Percentiles rank a stretch among this genome's conserved stretches.
These are phyloP conservation scores for Gila orcuttii DNA, from an alignment of 2,113 vertebrate genomes.

Conservation along the genomic window DNA sequence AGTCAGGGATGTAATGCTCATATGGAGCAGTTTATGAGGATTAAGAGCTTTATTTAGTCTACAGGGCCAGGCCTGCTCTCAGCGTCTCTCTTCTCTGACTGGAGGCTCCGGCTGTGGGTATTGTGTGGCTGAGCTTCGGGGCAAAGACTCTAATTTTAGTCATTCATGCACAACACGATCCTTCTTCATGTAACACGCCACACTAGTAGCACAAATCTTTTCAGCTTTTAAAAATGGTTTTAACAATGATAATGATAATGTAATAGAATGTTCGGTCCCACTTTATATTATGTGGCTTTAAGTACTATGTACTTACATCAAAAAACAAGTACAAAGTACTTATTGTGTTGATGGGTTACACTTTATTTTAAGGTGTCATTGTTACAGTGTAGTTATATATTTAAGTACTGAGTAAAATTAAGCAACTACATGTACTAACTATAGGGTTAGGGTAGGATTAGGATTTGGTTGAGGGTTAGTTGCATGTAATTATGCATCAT, in stretches of 20 bases:
- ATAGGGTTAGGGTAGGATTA: too few species aligned
- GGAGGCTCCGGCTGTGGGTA: conserved; percentile 22
- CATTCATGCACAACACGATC: conserved; percentile 18
- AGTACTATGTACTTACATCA: too few species aligned
- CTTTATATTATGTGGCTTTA: too few species aligned
- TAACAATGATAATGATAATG: neutral
- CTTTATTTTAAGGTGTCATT: too few species aligned
- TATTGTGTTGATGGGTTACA: too few species aligned
- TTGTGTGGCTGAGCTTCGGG: conserved; percentile 33
- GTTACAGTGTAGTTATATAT: too few species aligned
- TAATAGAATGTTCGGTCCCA: neutral
- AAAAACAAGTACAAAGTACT: too few species aligned
- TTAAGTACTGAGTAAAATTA: too few species aligned
- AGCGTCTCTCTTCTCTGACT: conserved; percentile 35
- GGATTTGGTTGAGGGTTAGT: too few species aligned
- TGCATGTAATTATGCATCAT: too few species aligned
- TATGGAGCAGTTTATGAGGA: conserved; percentile 78
- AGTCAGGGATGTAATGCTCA: conserved; percentile 71
- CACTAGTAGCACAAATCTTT: neutral
- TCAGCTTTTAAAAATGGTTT: neutral
- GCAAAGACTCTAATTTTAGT: conserved; percentile 35
- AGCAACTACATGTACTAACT: too few species aligned
- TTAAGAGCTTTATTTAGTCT: conserved; percentile 78
- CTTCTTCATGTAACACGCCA: neutral
- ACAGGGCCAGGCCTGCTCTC: conserved; percentile 55